Evolutionary conservation across 2,888 invertebrate species (phyloP), one percentile per base, ranked within the genome.

Genomic region (Drosophila pseudotakahashii): DNA sequence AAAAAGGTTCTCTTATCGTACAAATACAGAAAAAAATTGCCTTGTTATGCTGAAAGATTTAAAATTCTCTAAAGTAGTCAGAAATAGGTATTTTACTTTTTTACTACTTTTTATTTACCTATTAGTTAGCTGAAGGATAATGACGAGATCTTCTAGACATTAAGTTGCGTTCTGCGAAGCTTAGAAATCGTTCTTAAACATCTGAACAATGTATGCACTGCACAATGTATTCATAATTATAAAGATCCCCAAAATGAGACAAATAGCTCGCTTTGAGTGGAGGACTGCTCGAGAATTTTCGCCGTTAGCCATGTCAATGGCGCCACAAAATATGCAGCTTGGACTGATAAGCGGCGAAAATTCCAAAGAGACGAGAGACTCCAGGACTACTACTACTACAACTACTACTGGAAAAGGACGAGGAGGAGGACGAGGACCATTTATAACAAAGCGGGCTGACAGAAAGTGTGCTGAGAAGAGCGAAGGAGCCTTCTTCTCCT

Each of bases 401-500:
- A 37, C 44, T 62, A 54, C 47, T 48, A 37, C 42, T 42, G 51
- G 16, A 39, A 41, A 26, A 26, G 5, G 26, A 10, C 58, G 50
- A 48, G 4, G 34, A n/a, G 47, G 39, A 39, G 52, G 47, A 70
- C 60, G 53, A 71, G 62, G 54, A 78, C 86, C 79, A 82, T 82
- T 82, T 82, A 78, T 82, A 82, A 82, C 77, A 72, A 60, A 67
- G 63, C 62, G 57, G 78, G 61, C 75, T 80, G 81, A 78, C 85
- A 80, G 60, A 64, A 58, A 75, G 71, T 66, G 63, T 70, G 71
- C 67, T 62, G 55, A 19, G 50, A 11, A 37, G 44, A 26, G 50
- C n/a, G 32, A 44, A 47, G 69, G 67, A 77, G 63, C 42, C n/a
- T 42, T 13, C 55, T 42, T n/a, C 62, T 60, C 48, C 41, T 13